A percentile compares a stretch with the other conserved stretches of the same genome.
Evolutionary conservation across 2,113 vertebrate species (phyloP).

Genomic region (Corythoichthys intestinalis): DNA sequence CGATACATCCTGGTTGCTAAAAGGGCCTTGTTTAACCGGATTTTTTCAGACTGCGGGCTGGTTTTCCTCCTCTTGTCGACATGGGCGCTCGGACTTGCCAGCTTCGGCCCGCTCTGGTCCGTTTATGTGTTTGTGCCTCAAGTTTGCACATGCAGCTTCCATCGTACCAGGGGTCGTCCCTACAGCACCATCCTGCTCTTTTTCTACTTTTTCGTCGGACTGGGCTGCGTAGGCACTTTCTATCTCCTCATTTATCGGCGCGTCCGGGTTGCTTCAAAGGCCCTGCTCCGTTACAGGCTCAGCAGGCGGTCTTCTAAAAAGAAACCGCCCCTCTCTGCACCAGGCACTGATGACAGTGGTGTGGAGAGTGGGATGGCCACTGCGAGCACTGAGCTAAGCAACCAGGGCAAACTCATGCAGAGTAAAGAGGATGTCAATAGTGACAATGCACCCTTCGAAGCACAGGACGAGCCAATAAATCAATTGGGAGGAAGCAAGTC

Average conservation of each 20-base stretch:
- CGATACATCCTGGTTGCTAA: conserved; percentile 80
- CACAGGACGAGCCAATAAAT: neutral
- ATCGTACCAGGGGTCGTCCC: conserved; percentile 76
- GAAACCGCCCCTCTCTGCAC: conserved; percentile 32
- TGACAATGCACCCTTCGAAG: neutral
- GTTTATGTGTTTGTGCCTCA: conserved; percentile 77
- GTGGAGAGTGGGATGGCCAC: conserved; percentile 58
- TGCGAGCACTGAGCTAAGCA: conserved; percentile 62
- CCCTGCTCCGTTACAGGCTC: conserved; percentile 74
- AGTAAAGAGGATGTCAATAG: conserved; percentile 6
- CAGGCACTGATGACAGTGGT: conserved; percentile 71
- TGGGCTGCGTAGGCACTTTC: conserved; percentile 78
- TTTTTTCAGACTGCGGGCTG: conserved; percentile 71
- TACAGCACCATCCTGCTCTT: conserved; percentile 82
- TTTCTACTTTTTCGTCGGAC: conserved; percentile 79
- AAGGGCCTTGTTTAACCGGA: conserved; percentile 67
- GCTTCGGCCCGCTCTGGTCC: conserved; percentile 80
- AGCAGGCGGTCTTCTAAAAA: conserved; percentile 58
- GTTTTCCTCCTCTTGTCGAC: conserved; percentile 61
- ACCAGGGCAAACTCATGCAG: conserved; percentile 33
- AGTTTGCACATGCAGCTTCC: conserved; percentile 89
- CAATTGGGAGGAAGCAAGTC: conserved; percentile 7
- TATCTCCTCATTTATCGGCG: conserved; percentile 81
- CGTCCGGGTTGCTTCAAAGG: conserved; percentile 68
- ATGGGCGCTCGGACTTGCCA: conserved; percentile 74